Evolutionary conservation across 92 coral and sea anemone genomes (phyloP), one percentile per base, ranked within the genome.

Genomic region (Parazoanthus swiftii): DNA sequence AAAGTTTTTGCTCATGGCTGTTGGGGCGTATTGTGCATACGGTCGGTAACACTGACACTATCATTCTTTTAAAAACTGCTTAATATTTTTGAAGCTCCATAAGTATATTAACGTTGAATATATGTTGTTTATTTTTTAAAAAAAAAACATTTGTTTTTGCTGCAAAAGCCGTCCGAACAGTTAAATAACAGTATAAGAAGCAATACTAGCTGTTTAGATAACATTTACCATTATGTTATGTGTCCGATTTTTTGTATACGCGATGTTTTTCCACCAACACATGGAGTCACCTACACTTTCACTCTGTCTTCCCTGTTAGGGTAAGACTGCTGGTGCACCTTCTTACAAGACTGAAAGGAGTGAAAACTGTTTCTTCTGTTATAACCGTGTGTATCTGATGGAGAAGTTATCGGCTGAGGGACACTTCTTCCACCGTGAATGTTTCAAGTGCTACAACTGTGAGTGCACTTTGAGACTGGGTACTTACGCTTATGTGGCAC

Each of bases 401-500:
- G 99, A 97, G 85, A 91, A 98, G 73, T 77, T 97, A 54, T 97
- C 99, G 5, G 99, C 98, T 15, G 99, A 97, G 90, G 99, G 99
- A 4, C 98, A 93, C 90, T 97, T 97, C 82, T 97, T 97, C 90
- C 99, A 97, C 87, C 94, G 99, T 43, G 98, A 97, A 71, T 97
- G 99, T 68, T 97, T 97, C 92, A 94, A 92, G 86, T 97, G 99
- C 80, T 94, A 92, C 81, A 90, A 91, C 54, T 97, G 99, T 86
- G 94, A 94, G 82, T 90, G 93, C 81, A 95, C 98, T 0, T 88
- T 97, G 38, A 89, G 99, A 74, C 89, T 97, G 46, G 99, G 99
- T 4, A 91, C 95, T 48, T 97, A 97, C 81, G 95, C 95, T 10
- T 97, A 95, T 86, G 91, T 95, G 13, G 91, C 92, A 29, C 98